Base-by-base conservation (phyloP, 2,888 invertebrate genomes). In the Enoplolaimus lenunculus region DNA sequence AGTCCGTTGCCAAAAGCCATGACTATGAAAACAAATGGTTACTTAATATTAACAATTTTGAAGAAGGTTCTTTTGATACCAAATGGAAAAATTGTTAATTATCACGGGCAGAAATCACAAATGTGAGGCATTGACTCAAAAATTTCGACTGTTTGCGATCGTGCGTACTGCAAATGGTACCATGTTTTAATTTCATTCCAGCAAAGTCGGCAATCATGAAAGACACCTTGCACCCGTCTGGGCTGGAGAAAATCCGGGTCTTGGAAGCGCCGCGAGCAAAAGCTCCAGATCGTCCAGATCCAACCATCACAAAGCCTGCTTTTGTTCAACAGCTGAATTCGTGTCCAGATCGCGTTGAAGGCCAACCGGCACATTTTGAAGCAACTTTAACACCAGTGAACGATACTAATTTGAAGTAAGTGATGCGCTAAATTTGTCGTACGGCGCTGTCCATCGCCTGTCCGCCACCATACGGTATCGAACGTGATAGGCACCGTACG, bases 281-380 rank as follows among this genome's bases (percentile, higher is more conserved):
- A 7, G 66, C 70, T 28, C 45, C 70, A 1, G 34, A 33, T 26
- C 34, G 60, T 1, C 70, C 75, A 93, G 60, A 87, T 87, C 78
- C 95, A 97, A 84, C 74, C 70, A 78, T 76, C 26, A 77, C 75
- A 16, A 89, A 93, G 76, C 93, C 93, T 2, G 89, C 88, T 81
- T 93, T 93, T 81, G 87, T 89, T 68, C 91, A 90, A 0, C 91
- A 92, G 80, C 89, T 93, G 75, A 84, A 85, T 72, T 90, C 90
- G 78, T 86, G 91, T 1, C 87, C 88, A 1, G 89, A 89, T 80
- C 83, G 95, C 72, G 89, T 89, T 69, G 95, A 97, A 84, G 93
- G 93, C 30, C 93, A 94, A 82, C 91, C 91, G 76, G 93, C 92
- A 75, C 93, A 97, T 82, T 95, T 94, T 82, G 97, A 95, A 83